Evolutionary conservation across 2,113 vertebrate species (phyloP).

Genomic region (Festucalex cinctus): DNA sequence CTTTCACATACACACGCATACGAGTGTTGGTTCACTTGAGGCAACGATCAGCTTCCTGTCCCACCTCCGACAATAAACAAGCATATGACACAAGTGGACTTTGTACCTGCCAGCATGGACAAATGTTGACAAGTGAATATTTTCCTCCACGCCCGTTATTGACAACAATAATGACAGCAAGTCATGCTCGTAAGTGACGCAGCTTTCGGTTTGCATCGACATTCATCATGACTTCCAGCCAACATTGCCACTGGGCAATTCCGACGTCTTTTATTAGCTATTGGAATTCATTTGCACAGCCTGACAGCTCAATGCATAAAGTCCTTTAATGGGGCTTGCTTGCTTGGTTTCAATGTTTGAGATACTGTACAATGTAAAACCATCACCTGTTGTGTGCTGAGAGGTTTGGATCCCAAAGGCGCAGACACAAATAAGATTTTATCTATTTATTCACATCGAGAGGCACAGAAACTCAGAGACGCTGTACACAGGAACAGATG

Average conservation of each 20-base stretch:
- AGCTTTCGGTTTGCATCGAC: constrained; percentile 30
- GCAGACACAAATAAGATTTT: no score
- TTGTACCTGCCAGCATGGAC: not conserved
- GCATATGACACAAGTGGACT: constrained; percentile 30
- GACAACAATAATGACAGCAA: constrained; percentile 33
- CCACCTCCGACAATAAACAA: constrained; percentile 43
- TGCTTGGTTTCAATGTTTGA: no score
- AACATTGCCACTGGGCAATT: not conserved
- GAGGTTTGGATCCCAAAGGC: no score
- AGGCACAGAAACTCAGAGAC: no score
- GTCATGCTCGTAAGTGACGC: constrained; percentile 22
- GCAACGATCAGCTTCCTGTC: constrained; percentile 41
- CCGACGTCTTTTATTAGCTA: constrained; percentile 10
- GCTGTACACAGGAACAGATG: no score
- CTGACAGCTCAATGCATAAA: no score
- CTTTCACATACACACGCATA: constrained; percentile 15
- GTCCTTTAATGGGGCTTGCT: no score
- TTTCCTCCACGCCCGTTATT: constrained; percentile 8
- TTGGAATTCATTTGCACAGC: not conserved
- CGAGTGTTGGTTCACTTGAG: constrained; percentile 38
- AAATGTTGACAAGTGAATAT: not conserved
- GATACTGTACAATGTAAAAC: no score
- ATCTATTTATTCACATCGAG: no score
- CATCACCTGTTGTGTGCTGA: no score
- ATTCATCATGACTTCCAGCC: constrained; percentile 31